phyloP scores from a whole-genome alignment of 2,797 vertebrate species.

The Cephalopachus bancanus region DNA sequence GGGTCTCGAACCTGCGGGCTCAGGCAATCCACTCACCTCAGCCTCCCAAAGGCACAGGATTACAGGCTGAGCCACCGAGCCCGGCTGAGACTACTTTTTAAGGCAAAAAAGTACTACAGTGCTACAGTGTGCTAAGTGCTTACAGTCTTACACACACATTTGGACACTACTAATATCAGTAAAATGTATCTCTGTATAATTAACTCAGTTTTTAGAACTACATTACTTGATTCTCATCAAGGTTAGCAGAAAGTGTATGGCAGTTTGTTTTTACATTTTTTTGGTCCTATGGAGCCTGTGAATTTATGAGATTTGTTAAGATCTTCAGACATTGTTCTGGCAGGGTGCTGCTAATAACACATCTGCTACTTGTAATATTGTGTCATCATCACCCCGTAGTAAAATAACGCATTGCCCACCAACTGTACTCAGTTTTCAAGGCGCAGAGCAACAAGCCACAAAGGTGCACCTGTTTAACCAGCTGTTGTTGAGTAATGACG shows the following conservation, averaged over 20 bases:
- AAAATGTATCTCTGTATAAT: not conserved
- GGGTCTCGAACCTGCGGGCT: too few species aligned
- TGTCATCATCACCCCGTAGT: not conserved
- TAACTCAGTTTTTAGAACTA: slow-evolving; percentile 15
- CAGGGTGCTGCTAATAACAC: not conserved
- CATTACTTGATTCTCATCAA: slow-evolving; percentile 36
- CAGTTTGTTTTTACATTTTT: not conserved
- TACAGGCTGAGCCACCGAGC: too few species aligned
- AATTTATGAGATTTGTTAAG: not conserved
- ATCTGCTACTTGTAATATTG: not conserved
- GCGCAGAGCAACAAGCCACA: not conserved
- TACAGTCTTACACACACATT: not conserved
- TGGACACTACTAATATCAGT: not conserved
- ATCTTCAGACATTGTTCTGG: not conserved
- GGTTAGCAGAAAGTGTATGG: not conserved
- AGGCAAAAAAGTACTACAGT: not conserved
- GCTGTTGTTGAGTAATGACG: slow-evolving; percentile 41
- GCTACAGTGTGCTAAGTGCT: not conserved
- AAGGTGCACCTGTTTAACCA: slow-evolving; percentile 37
- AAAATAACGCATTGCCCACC: not conserved
- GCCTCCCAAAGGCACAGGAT: too few species aligned
- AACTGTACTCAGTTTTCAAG: not conserved
- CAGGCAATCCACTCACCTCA: too few species aligned
- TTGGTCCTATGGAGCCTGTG: not conserved
- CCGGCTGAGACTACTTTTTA: not conserved